Percentiles rank a stretch among this genome's conserved stretches.
These are phyloP conservation scores for Parauchenoglanis ngamensis DNA, from an alignment of 2,797 vertebrate genomes.

Conservation along the genomic window DNA sequence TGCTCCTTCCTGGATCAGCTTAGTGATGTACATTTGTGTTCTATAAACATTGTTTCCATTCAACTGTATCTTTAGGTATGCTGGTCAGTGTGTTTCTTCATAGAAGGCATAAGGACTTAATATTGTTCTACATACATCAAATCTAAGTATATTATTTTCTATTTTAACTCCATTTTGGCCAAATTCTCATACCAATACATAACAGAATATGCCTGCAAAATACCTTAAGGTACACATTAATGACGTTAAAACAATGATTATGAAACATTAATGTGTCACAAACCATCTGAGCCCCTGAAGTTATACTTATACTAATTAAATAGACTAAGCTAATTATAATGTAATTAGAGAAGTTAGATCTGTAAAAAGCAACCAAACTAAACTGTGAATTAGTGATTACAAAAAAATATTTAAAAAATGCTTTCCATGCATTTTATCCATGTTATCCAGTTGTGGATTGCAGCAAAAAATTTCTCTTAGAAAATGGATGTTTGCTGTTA, in stretches of 20 bases:
- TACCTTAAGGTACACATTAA: slow-evolving; percentile 43
- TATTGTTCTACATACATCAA: background rate
- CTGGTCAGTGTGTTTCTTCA: background rate
- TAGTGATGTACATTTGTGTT: background rate
- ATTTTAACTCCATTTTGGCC: background rate
- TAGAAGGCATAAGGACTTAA: background rate
- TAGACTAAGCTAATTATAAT: background rate
- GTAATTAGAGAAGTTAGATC: slow-evolving; percentile 20
- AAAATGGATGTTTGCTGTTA: background rate
- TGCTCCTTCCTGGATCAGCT: background rate
- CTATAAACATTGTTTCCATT: background rate
- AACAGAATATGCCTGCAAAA: background rate
- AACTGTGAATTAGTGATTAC: background rate
- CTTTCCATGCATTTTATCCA: background rate
- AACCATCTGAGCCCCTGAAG: background rate
- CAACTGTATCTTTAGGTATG: background rate
- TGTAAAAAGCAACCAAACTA: background rate
- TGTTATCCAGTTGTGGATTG: background rate
- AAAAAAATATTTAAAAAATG: background rate
- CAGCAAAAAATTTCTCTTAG: background rate
- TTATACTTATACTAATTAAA: background rate
- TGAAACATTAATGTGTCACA: background rate
- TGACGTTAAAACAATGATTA: slow-evolving; percentile 34
- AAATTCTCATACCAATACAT: background rate
- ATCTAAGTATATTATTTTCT: background rate